Conservation (phyloP, 2,113 vertebrate genomes). For the Lagenorhynchus albirostris region DNA sequence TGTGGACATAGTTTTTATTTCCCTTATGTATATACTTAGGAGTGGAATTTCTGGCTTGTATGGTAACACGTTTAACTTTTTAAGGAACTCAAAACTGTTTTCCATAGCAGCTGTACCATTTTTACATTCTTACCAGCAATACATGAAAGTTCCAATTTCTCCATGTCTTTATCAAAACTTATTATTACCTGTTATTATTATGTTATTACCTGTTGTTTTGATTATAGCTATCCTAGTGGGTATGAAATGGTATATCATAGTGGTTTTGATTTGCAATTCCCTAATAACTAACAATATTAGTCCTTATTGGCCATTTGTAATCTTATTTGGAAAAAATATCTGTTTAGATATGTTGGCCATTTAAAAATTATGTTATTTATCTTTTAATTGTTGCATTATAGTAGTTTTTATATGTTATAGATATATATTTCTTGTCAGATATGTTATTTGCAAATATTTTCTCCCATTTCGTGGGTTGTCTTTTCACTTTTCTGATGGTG, state of each 20-base stretch:
- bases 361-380: neutral
- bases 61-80: neutral
- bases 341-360: neutral
- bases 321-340: neutral
- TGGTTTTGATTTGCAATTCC: neutral
- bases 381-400: neutral
- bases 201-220: neutral
- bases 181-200: neutral
- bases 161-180: neutral
- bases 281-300: neutral
- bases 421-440: neutral
- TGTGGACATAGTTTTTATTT: neutral
- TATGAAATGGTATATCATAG: neutral
- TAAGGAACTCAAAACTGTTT: neutral
- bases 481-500: neutral
- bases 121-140: neutral
- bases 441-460: neutral
- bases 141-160: neutral
- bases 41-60: neutral
- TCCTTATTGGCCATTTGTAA: neutral
- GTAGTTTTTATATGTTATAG: neutral
- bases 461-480: neutral
- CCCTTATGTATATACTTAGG: neutral
- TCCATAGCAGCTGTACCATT: neutral
- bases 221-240: neutral